Evolutionary conservation across 2,797 vertebrate genomes (phyloP), one percentile per base, ranked within the genome.

Genomic region (Enteromius fasciolatus): DNA sequence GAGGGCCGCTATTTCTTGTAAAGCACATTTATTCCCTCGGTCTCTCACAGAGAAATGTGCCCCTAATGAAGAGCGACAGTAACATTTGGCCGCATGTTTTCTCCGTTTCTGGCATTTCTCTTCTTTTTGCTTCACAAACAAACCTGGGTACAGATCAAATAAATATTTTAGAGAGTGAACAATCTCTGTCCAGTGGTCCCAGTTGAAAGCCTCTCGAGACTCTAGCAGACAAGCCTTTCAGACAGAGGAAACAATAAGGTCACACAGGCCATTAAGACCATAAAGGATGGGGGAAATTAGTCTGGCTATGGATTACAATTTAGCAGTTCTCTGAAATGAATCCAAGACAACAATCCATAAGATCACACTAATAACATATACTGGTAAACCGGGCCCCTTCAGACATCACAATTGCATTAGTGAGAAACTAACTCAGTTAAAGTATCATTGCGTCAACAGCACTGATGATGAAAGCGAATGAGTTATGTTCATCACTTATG

Each of bases 241-340:
- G 86, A 87, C 83, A 73, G 68, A 83, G 87, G 81, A 90, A 93
- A 92, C 86, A 84, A 77, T 85, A 85, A 78, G 86, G 90, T 89
- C 89, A 90, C 81, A 69, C 66, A 88, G 85, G 86, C 81, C 39
- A 87, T 91, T 91, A 88, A 39, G 84, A 82, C 77, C n/a, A 83
- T 82, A 87, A 87, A 85, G 87, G 87, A 91, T 90, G 89, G 84
- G 89, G 88, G 87, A 89, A 92, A 94, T 94, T 93, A 93, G 85
- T 78, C 80, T 87, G 85, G 90, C 90, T 87, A 91, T 90, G 88
- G 89, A 92, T 94, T 90, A 91, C 88, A 91, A 86, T 92, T 90
- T 87, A 89, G 80, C 77, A 81, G 78, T 89, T 84, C 85, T 86
- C 81, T 70, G 90, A 87, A 86, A 93, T 85, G 86, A 88, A 92